A percentile compares a stretch with the other conserved stretches of the same genome.
Conservation (phyloP, 2,888 invertebrate genomes). For the Parapristionchus giblindavisi region DNA sequence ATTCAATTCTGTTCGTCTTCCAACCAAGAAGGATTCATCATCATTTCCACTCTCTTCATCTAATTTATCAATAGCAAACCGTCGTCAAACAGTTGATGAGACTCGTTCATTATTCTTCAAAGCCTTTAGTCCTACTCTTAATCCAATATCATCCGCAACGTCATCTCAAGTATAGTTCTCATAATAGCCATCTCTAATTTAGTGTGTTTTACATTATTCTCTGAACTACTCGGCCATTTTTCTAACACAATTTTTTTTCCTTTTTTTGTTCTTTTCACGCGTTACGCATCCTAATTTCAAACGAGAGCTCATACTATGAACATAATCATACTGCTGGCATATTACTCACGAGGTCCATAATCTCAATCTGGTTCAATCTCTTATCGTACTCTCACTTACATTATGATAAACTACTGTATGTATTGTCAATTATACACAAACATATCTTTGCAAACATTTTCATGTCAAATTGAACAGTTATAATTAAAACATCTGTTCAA, state of each 20-base stretch:
- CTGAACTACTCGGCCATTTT: too few relatives aligned
- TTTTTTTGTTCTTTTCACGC: not conserved
- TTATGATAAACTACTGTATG: not conserved
- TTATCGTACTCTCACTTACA: not conserved
- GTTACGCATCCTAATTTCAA: not conserved
- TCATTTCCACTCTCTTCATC: too few relatives aligned
- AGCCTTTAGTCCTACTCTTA: not conserved
- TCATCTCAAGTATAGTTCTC: not conserved
- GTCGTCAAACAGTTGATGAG: not conserved
- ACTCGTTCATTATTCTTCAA: not conserved
- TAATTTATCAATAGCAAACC: not conserved
- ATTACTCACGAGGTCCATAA: conserved; percentile 9
- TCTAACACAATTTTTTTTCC: not conserved
- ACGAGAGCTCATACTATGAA: not conserved
- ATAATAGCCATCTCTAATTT: not conserved
- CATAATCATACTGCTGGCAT: conserved; percentile 5
- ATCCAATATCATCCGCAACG: not conserved
- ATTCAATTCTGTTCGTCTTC: too few relatives aligned
- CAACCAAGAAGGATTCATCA: too few relatives aligned
- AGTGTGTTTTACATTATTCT: too few relatives aligned
- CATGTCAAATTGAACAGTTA: too few relatives aligned
- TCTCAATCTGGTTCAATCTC: not conserved
- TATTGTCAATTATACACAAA: too few relatives aligned
- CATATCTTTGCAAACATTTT: too few relatives aligned
- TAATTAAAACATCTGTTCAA: too few relatives aligned